These are phyloP conservation scores for Syngnathus floridae DNA, from an alignment of 2,113 vertebrate genomes.

Conservation along the genomic window DNA sequence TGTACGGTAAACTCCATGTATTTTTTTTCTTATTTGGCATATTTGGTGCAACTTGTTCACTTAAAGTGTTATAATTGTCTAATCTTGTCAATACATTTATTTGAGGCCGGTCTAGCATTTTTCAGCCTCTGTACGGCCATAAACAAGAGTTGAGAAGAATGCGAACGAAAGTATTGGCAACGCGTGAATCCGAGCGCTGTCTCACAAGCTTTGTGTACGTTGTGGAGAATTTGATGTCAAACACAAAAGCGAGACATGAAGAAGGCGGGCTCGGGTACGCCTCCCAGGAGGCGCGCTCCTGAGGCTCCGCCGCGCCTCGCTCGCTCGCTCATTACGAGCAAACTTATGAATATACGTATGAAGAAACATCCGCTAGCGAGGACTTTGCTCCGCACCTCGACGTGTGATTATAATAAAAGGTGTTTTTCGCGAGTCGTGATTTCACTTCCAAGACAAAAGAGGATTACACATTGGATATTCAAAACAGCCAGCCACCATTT, in stretches of 20 bases:
- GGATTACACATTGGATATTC: too few relatives aligned
- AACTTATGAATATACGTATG: slow-evolving; percentile 20
- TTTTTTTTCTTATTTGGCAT: too few relatives aligned
- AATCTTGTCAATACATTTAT: too few relatives aligned
- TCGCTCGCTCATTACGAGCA: slow-evolving; percentile 22
- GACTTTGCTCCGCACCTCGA: slow-evolving; percentile 11
- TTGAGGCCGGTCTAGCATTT: too few relatives aligned
- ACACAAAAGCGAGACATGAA: neutral
- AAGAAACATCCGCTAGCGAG: slow-evolving; percentile 9
- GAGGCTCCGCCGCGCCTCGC: neutral
- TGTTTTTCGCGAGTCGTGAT: too few relatives aligned
- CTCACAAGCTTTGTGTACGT: slow-evolving; percentile 16
- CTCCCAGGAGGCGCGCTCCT: neutral
- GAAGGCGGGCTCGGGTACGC: slow-evolving; percentile 10
- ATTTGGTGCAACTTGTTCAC: too few relatives aligned
- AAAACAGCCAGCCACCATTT: too few relatives aligned
- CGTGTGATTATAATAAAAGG: neutral
- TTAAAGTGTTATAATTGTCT: too few relatives aligned
- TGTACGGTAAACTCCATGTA: too few relatives aligned
- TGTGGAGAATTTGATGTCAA: neutral
- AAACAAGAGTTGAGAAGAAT: too few relatives aligned
- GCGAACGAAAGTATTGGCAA: neutral
- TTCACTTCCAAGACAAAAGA: too few relatives aligned
- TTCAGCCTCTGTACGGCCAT: too few relatives aligned
- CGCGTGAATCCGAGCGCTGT: neutral